phyloP scores from a whole-genome alignment of 2,797 vertebrate genomes.

The Galaxias olidus region DNA sequence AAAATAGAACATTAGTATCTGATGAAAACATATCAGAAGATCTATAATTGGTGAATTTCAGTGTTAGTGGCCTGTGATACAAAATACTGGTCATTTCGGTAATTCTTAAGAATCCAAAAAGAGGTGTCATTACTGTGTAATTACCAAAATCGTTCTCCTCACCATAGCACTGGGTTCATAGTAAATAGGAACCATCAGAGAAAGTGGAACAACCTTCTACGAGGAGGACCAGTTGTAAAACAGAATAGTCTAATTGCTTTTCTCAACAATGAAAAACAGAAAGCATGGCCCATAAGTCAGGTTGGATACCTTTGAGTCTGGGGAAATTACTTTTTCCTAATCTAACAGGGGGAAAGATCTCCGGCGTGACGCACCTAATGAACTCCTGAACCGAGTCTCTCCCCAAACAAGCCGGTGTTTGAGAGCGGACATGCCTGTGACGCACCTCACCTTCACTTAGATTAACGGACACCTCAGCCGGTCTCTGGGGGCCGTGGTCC shows the following conservation, averaged over 20 bases:
- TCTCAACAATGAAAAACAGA: not conserved
- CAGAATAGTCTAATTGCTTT: not conserved
- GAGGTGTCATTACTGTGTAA: not conserved
- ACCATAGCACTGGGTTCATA: constrained; percentile 1
- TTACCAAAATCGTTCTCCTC: constrained; percentile 2
- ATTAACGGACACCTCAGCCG: constrained; percentile 66
- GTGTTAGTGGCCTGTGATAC: no score
- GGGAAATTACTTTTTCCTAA: constrained; percentile 1
- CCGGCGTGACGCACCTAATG: constrained; percentile 35
- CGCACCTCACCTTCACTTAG: constrained; percentile 73
- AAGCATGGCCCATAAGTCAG: not conserved
- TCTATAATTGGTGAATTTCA: no score
- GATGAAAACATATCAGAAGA: no score
- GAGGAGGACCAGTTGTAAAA: not conserved
- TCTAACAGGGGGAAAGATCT: constrained; percentile 16
- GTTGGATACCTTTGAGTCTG: not conserved
- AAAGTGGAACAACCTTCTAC: not conserved
- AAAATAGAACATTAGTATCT: no score
- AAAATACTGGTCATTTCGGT: no score
- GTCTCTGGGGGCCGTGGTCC: constrained; percentile 55
- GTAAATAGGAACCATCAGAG: not conserved
- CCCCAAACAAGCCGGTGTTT: constrained; percentile 57
- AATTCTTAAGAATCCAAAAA: no score
- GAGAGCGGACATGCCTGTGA: constrained; percentile 65
- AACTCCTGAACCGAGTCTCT: constrained; percentile 54